Conservation (phyloP, 2,797 vertebrate species). For the Dromococcyx pavoninus region DNA sequence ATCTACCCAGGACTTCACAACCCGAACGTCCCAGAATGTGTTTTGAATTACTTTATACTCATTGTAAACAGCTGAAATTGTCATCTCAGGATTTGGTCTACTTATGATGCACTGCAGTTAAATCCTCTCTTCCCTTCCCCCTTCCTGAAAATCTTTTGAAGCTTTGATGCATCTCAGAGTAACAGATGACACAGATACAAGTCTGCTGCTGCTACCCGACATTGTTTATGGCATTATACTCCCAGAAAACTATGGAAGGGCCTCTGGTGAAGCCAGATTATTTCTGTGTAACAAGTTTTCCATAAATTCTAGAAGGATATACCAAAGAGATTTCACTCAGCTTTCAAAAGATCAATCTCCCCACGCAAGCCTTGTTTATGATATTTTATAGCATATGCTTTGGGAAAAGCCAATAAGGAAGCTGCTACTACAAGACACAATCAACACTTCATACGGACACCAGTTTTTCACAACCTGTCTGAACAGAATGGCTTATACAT, state of each 20-base stretch:
- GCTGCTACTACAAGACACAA: not conserved
- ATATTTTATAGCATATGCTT: not conserved
- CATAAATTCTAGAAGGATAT: not conserved
- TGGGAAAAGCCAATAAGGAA: not conserved
- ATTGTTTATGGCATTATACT: not conserved
- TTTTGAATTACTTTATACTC: conserved; percentile 20
- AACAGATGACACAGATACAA: not conserved
- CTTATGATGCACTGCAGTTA: not conserved
- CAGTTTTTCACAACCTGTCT: not conserved
- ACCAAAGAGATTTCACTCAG: not conserved
- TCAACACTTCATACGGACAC: not conserved
- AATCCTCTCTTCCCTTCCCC: not conserved
- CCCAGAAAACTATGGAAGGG: not conserved
- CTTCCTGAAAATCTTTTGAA: not conserved
- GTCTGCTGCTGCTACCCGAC: not conserved
- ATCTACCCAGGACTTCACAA: not conserved
- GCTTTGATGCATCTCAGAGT: not conserved
- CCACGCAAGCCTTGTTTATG: not conserved
- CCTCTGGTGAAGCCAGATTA: not conserved
- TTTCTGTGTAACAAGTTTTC: not conserved
- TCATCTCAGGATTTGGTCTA: conserved; percentile 27
- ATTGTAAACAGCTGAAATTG: conserved; percentile 38
- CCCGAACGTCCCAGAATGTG: not conserved
- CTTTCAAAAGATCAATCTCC: not conserved
- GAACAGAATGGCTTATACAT: not conserved